These are phyloP conservation scores for Nephrotoma guestfalica DNA, from an alignment of 2,888 invertebrate species.

Conservation along the genomic window DNA sequence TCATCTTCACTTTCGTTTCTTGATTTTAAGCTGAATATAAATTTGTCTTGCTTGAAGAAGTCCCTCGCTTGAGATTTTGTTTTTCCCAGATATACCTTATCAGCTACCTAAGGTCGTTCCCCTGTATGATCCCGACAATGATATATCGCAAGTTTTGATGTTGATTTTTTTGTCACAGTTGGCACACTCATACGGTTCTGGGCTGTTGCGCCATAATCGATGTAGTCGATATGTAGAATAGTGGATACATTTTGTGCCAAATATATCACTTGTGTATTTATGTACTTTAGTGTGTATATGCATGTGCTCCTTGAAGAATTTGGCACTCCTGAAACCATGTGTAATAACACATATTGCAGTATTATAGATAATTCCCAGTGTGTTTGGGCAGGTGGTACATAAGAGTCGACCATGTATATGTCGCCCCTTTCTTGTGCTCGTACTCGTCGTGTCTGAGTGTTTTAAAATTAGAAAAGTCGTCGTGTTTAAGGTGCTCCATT, in stretches of 20 bases:
- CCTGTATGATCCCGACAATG: too few species aligned
- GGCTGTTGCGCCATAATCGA: conserved; percentile 1
- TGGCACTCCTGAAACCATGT: not conserved
- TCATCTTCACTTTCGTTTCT: too few species aligned
- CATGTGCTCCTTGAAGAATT: conserved; percentile 2
- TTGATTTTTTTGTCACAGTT: conserved; percentile 3
- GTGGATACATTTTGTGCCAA: not conserved
- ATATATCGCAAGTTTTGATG: not conserved
- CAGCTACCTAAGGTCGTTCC: too few species aligned
- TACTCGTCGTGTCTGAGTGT: not conserved
- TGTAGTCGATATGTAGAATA: conserved; percentile 1
- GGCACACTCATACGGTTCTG: not conserved
- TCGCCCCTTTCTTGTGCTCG: not conserved
- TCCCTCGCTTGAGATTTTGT: too few species aligned
- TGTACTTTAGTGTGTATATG: not conserved
- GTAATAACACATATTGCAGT: not conserved
- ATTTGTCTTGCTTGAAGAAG: too few species aligned
- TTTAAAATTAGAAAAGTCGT: not conserved
- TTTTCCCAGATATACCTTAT: too few species aligned
- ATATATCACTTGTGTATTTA: not conserved
- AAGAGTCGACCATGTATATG: not conserved
- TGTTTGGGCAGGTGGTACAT: not conserved
- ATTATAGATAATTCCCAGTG: not conserved
- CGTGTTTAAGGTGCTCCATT: not conserved
- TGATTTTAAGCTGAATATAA: too few species aligned